Evolutionary conservation across 2,113 vertebrate genomes (phyloP), one percentile per base, ranked within the genome.

Genomic region (Silurus asotus): DNA sequence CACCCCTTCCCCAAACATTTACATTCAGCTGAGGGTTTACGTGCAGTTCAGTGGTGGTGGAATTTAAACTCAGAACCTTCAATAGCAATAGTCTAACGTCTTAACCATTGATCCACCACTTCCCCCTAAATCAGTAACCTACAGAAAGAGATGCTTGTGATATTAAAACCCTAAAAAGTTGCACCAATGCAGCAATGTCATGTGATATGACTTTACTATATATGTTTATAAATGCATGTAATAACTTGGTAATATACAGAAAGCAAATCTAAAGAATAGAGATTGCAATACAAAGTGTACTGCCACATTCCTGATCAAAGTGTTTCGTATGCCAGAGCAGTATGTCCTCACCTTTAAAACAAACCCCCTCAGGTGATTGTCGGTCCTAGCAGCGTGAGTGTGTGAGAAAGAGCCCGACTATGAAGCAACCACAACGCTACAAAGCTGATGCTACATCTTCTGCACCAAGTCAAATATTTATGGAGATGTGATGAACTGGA

Each of bases 381-480:
- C 64, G 69, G 48, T 28, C 20, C 51, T 56, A 58, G 51, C 64
- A 45, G 25, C 17, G 8, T 70, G 64, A 70, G n/a, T 37, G 28
- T 59, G 77, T 45, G 17, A 69, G 15, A 55, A 83, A 69, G 25
- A 5, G 3, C 49, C 49, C 49, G 10, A 28, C 28, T 56, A 28
- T 25, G 25, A 78, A 56, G 51, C 23, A 53, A 76, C 70, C 49
- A 53, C 15, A 76, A n/a, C 25, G 49, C 49, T 76, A 25, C 74
- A 53, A 53, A 55, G 74, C 74, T 76, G 74, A 61, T 59, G 55
- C 56, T 45, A 83, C 64, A 70, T 8, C 17, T 69, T 28, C 53
- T 55, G 62, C 55, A 67, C 23, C 20, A 65, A 58, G 59, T 48
- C 48, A 65, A 82, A 62, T 67, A 67, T 82, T 82, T 82, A 67